phyloP scores from a whole-genome alignment of 2,888 invertebrate species.

The Drosophila mercatorum region DNA sequence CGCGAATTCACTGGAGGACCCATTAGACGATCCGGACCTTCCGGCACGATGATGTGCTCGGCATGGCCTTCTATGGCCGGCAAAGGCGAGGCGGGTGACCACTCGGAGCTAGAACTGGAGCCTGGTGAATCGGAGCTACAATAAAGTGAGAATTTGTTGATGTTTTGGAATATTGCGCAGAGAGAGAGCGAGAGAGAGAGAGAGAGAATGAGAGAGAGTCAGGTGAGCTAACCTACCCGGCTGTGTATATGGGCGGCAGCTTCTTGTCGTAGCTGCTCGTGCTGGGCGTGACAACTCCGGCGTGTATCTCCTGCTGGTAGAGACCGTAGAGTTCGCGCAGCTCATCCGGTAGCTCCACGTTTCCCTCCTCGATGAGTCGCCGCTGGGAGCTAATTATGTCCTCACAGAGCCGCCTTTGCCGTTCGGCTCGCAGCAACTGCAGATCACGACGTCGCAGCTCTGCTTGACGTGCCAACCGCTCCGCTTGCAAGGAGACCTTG shows the following conservation, averaged over 20 bases:
- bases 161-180: background rate
- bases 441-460: slow-evolving; percentile 94
- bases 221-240: slow-evolving; percentile 76
- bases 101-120: slow-evolving; percentile 85
- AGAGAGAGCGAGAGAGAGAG: background rate
- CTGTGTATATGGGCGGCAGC: slow-evolving; percentile 84
- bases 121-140: slow-evolving; percentile 84
- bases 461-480: slow-evolving; percentile 93
- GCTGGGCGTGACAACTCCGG: slow-evolving; percentile 87
- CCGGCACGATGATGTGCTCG: slow-evolving; percentile 49
- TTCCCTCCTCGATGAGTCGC: slow-evolving; percentile 92
- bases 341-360: slow-evolving; percentile 89
- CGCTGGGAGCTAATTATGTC: slow-evolving; percentile 96
- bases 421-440: slow-evolving; percentile 91
- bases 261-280: slow-evolving; percentile 82
- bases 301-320: slow-evolving; percentile 95
- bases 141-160: background rate
- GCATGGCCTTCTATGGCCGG: slow-evolving; percentile 73
- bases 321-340: slow-evolving; percentile 91
- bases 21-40: slow-evolving; percentile 82
- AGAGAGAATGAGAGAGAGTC: background rate
- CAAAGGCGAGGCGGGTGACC: slow-evolving; percentile 84
- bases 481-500: slow-evolving; percentile 95
- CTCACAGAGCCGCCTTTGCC: slow-evolving; percentile 94
- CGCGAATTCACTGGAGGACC: slow-evolving; percentile 83